phyloP scores from a whole-genome alignment of 2,888 invertebrate species.

The Phalera bucephala region DNA sequence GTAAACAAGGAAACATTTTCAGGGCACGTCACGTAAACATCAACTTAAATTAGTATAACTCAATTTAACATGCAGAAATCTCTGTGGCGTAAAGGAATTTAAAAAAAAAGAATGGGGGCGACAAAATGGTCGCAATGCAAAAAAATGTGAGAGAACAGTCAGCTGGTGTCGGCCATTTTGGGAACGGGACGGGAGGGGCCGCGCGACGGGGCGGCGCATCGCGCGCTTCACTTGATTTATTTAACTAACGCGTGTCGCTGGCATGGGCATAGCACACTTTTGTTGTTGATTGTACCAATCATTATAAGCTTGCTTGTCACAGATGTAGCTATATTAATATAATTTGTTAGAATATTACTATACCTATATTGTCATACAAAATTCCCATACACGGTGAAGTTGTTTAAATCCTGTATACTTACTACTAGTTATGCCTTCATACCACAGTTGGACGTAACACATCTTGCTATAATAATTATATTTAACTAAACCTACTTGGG shows the following conservation, averaged over 20 bases:
- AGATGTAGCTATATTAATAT: no score
- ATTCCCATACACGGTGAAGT: no score
- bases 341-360: no score
- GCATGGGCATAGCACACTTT: conserved; percentile 44
- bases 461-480: no score
- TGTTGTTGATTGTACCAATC: conserved; percentile 50
- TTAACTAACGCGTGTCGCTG: conserved; percentile 47
- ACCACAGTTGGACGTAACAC: no score
- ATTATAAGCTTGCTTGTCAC: no score
- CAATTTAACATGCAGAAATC: conserved; percentile 33
- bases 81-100: conserved; percentile 20
- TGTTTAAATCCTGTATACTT: no score
- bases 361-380: no score
- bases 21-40: conserved; percentile 20
- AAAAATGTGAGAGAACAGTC: conserved; percentile 56
- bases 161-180: conserved; percentile 77
- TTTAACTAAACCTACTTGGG: no score
- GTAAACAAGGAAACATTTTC: conserved; percentile 22
- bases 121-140: conserved; percentile 61
- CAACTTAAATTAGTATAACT: conserved; percentile 26
- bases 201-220: conserved; percentile 52
- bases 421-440: no score
- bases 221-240: conserved; percentile 62
- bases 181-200: conserved; percentile 51
- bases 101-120: conserved; percentile 38